Evolutionary conservation across 1,140 invertebrate genomes (phyloP).

Genomic region (Rhopalosiphum padi): DNA sequence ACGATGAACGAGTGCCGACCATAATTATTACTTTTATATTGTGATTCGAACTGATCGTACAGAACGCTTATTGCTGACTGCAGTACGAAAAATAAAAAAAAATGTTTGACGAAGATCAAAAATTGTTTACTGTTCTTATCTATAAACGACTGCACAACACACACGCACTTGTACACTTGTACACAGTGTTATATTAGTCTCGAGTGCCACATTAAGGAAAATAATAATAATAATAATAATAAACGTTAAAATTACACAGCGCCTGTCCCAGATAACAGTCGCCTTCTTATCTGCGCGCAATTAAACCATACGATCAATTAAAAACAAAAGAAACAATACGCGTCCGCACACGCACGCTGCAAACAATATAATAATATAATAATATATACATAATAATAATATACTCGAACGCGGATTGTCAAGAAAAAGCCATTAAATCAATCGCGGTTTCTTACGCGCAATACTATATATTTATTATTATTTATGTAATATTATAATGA

Average conservation of each 20-base stretch:
- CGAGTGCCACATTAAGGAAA: constrained; percentile 29
- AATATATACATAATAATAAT: neutral
- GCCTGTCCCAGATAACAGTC: constrained; percentile 30
- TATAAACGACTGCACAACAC: constrained; percentile 22
- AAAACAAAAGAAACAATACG: constrained; percentile 31
- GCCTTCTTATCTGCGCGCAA: constrained; percentile 43
- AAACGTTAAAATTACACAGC: constrained; percentile 34
- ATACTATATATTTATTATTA: neutral
- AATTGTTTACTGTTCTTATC: constrained; percentile 58
- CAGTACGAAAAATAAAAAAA: constrained; percentile 45
- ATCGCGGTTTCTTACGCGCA: neutral
- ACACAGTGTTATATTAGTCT: constrained; percentile 9
- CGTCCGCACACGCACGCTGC: neutral
- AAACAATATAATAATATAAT: neutral
- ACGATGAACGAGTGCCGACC: neutral
- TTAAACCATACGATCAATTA: constrained; percentile 48
- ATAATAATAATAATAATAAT: neutral
- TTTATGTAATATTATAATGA: neutral
- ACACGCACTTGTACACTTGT: neutral
- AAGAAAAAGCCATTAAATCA: constrained; percentile 37
- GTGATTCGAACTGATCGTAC: constrained; percentile 31
- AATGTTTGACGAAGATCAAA: constrained; percentile 54
- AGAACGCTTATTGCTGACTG: constrained; percentile 52
- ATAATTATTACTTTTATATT: constrained; percentile 32
- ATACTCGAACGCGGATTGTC: neutral